Base-by-base conservation (phyloP, 2,797 vertebrate species). In the Centropyge bicolor region DNA sequence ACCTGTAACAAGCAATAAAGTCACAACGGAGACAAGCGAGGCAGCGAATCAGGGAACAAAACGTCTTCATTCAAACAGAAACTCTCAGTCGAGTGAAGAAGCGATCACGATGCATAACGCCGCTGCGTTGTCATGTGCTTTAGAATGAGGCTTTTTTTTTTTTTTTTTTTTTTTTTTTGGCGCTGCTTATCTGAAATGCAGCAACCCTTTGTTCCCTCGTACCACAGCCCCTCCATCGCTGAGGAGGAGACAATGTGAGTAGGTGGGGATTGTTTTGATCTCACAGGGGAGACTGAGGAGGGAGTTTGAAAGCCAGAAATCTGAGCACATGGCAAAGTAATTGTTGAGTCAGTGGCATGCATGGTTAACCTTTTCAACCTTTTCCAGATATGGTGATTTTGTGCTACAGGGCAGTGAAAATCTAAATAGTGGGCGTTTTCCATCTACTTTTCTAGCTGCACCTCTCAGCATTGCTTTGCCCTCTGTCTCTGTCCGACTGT, bases 1-100 rank as follows among this genome's bases (percentile, higher is more conserved):
- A 87, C 83, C 75, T 80, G 80, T 49, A 81, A 52, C 71, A 86
- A 83, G 80, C 70, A 79, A 85, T 83, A 69, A 70, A 82, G 54
- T 81, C 78, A 70, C 63, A 61, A 45, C 38, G 10, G 54, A 78
- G 72, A 70, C 59, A 45, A 73, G 49, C 8, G 4, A 70, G 67
- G 52, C 8, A 38, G 76, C 63, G 78, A 75, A 86, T 81, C 69
- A 81, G 70, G 61, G 67, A 67, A 71, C 64, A 79, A 84, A 78
- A 75, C 0, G 3, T 63, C 52, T 78, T 40, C 38, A 45, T 71
- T 81, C 41, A 69, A 75, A 78, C 45, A 76, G 54, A 69, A 69
- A 66, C 51, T 20, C 67, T 40, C 54, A 35, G 6, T 45, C 11
- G 12, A 17, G 69, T 20, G 63, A 55, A 17, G 51, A 43, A 59